Evolutionary conservation across 35 echinoderm and acorn worm genomes (phyloP), one percentile per base, ranked within the genome.

Genomic region (Ptychodera flava): DNA sequence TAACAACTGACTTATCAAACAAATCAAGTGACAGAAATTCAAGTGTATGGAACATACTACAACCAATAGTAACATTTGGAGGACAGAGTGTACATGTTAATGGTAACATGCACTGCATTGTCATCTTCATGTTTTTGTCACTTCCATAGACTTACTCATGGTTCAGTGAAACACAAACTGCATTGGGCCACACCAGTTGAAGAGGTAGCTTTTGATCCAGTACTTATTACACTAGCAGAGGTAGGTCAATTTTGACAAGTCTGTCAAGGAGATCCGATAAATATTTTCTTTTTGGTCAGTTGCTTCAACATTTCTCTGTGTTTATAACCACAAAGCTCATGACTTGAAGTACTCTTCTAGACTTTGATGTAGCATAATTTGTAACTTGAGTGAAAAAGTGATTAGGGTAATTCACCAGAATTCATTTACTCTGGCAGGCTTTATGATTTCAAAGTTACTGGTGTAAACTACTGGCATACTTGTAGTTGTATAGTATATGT

Each of bases 151-250:
- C 78, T 97, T 52, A 78, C 90, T 0, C 95, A 97, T 90, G 95
- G 95, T 35, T 97, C 95, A 45, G 95, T 97, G 31, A 97, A 97
- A 85, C 95, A 97, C 81, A 97, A 93, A 83, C 88, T 97, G 16
- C 95, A 97, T 33, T 97, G 95, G 95, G 85, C 87, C 38, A 36
- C 79, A 78, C 82, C 93, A 52, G 92, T 92, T 90, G 87, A 92
- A 78, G 88, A 90, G 35, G 37, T 97, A 31, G 22, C 87, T 28
- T 97, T 92, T 94, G 95, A 97, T 88, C 95, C 95, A 31, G 33
- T 97, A 0, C 31, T 97, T 30, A 85, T 97, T 1, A 97, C 95
- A 75, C 85, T 97, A 85, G 95, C 95, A 35, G 95, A 97, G 95
- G 95, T 97, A 90, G 89, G 84, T 31, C 35, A 16, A 35, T 22